Conservation (phyloP, 2,113 vertebrate genomes). For the Triplophysa dalaica region DNA sequence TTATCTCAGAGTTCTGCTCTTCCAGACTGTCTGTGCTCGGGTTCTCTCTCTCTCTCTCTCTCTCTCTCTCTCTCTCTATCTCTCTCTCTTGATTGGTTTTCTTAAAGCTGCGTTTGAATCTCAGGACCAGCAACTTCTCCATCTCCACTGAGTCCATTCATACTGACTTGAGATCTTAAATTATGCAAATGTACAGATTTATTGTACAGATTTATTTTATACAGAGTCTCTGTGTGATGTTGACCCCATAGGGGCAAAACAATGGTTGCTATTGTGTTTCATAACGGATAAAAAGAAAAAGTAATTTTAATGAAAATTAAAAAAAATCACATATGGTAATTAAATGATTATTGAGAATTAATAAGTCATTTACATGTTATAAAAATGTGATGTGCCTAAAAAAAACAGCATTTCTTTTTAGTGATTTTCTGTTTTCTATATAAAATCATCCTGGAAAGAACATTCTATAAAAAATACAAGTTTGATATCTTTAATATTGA, state of each 20-base stretch:
- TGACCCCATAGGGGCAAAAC: background rate
- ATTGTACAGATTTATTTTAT: background rate
- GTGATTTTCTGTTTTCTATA: too few species aligned
- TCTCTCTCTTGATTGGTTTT: background rate
- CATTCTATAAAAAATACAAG: too few species aligned
- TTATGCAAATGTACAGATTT: conserved; percentile 9
- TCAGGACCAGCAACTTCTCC: conserved; percentile 5
- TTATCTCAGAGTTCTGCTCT: conserved; percentile 53
- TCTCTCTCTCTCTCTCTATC: background rate
- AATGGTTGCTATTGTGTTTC: too few species aligned
- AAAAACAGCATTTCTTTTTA: too few species aligned
- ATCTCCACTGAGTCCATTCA: conserved; percentile 10
- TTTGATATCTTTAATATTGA: too few species aligned
- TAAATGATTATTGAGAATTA: too few species aligned
- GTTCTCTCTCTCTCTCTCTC: background rate
- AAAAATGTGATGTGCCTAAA: too few species aligned
- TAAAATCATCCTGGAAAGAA: too few species aligned
- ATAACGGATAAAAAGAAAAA: too few species aligned
- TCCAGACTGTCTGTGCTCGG: conserved; percentile 34
- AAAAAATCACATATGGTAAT: too few species aligned
- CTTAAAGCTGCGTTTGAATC: conserved; percentile 46
- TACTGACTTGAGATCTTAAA: background rate
- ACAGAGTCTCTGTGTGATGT: background rate
- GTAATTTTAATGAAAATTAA: too few species aligned
- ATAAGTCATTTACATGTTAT: too few species aligned